phyloP scores from a whole-genome alignment of 2,888 invertebrate species.

The Lithophane socia region DNA sequence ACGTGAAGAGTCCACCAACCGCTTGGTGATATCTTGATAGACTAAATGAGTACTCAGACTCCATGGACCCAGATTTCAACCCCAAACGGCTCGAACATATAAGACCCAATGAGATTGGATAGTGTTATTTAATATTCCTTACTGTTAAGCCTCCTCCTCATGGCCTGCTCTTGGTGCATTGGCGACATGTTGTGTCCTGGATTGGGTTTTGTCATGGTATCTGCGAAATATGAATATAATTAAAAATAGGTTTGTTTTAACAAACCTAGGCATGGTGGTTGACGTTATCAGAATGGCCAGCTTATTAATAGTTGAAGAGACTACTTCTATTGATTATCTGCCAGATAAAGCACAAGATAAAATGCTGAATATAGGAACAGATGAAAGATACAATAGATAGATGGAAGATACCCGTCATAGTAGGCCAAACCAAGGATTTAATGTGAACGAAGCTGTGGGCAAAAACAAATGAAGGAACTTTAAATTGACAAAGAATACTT shows the following conservation, averaged over 20 bases:
- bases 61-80: too few relatives aligned
- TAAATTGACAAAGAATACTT: not conserved
- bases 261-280: not conserved
- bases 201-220: not conserved
- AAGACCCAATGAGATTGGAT: too few relatives aligned
- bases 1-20: too few relatives aligned
- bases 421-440: not conserved
- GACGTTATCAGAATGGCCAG: not conserved
- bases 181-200: conserved; percentile 1
- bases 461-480: not conserved
- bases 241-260: not conserved
- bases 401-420: too few relatives aligned
- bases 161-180: conserved; percentile 13
- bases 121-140: not conserved
- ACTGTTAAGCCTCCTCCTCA: conserved; percentile 14
- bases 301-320: too few relatives aligned
- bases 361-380: not conserved
- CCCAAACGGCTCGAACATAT: too few relatives aligned
- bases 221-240: not conserved
- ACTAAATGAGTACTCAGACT: too few relatives aligned
- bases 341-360: not conserved
- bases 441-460: not conserved
- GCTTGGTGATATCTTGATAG: too few relatives aligned
- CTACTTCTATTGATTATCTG: not conserved
- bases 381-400: not conserved